A percentile compares a stretch with the other conserved stretches of the same genome.
phyloP scores from a whole-genome alignment of 2,113 vertebrate genomes.

The Onychostruthus taczanowskii region DNA sequence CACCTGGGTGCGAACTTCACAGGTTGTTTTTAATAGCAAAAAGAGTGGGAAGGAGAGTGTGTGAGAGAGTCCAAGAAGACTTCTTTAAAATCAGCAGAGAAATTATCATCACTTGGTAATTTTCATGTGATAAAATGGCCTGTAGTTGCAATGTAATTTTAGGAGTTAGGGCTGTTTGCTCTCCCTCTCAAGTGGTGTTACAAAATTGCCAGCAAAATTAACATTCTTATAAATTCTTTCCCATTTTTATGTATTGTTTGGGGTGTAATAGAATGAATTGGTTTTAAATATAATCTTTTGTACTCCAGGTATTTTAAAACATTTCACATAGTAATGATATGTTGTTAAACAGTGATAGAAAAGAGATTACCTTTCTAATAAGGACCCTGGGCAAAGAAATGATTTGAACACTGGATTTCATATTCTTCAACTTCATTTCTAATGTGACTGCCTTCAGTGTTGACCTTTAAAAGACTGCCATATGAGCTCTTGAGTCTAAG shows the following conservation, averaged over 20 bases:
- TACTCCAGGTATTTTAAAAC: conserved; percentile 30
- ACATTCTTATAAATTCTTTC: background rate
- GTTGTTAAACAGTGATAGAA: conserved; percentile 46
- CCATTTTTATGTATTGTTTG: background rate
- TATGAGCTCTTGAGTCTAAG: conserved; percentile 27
- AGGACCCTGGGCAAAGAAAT: conserved; percentile 33
- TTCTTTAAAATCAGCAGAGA: conserved; percentile 17
- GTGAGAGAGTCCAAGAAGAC: background rate
- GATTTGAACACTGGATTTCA: background rate
- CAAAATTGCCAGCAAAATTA: conserved; percentile 29
- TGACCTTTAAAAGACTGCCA: conserved; percentile 51
- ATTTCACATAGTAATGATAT: conserved; percentile 24
- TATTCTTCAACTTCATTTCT: conserved; percentile 13
- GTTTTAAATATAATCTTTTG: conserved; percentile 29
- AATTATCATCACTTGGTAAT: conserved; percentile 6
- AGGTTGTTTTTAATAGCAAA: background rate
- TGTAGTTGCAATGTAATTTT: background rate
- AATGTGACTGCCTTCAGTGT: background rate
- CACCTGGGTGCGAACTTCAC: background rate
- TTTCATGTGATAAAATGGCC: background rate
- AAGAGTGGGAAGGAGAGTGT: background rate
- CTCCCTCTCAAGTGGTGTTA: background rate
- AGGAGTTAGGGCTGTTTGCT: background rate
- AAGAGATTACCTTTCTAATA: conserved; percentile 51
- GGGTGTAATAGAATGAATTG: background rate